Conservation (phyloP, 2,888 invertebrate species). For the Pollenia labialis region DNA sequence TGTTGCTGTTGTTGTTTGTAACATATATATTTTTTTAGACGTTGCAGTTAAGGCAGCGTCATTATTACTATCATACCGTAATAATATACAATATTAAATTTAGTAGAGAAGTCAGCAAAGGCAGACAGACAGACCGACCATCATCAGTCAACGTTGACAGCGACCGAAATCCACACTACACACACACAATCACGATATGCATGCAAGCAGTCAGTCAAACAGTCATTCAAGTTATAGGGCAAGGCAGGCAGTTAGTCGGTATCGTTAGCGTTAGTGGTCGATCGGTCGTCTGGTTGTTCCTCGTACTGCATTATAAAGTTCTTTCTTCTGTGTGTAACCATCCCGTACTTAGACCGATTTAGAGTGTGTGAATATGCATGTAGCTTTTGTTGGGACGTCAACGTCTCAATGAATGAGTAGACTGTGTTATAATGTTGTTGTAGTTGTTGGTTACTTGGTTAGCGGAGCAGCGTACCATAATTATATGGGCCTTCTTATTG, state of each 20-base stretch:
- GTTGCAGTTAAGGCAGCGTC: conserved; percentile 69
- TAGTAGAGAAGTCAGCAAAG: conserved; percentile 56
- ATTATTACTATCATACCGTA: conserved; percentile 69
- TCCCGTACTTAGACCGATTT: conserved; percentile 44
- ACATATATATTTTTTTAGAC: conserved; percentile 62
- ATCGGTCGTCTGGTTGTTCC: conserved; percentile 62
- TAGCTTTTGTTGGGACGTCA: conserved; percentile 49
- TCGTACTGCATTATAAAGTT: conserved; percentile 44
- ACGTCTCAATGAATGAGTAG: conserved; percentile 59
- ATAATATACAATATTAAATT: conserved; percentile 51
- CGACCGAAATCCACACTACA: conserved; percentile 33
- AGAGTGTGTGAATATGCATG: conserved; percentile 27
- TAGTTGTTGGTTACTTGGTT: conserved; percentile 21
- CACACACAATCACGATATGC: not conserved
- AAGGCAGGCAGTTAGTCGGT: conserved; percentile 34
- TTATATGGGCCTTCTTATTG: conserved; percentile 71
- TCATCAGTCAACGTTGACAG: conserved; percentile 56
- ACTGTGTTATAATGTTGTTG: conserved; percentile 28
- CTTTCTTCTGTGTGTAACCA: conserved; percentile 33
- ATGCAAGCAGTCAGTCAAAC: conserved; percentile 7
- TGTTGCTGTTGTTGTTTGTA: conserved; percentile 73
- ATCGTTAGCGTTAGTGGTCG: conserved; percentile 64
- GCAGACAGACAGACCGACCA: not conserved
- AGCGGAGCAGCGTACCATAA: conserved; percentile 63
- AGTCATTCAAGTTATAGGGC: too few relatives aligned